Percentiles rank a stretch among this genome's conserved stretches.
phyloP scores from a whole-genome alignment of 2,797 vertebrate species.

The Typhlichthys subterraneus region DNA sequence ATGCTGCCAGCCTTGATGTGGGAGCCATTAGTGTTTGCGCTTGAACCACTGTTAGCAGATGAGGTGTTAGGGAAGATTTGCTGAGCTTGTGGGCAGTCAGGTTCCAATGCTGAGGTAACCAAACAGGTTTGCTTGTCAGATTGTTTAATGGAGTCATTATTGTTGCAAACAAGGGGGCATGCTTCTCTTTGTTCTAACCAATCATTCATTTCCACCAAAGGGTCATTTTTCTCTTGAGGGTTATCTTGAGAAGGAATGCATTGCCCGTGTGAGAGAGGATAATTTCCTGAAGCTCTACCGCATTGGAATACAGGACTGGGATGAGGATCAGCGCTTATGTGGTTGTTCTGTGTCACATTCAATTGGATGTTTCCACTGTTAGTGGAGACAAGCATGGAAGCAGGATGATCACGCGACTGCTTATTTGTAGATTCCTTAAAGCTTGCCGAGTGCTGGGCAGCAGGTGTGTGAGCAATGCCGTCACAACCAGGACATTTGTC shows the following conservation, averaged over 20 bases:
- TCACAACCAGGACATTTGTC: background rate
- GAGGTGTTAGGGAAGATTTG: constrained; percentile 11
- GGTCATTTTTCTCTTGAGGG: constrained; percentile 1
- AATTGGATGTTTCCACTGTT: constrained; percentile 15
- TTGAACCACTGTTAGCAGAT: background rate
- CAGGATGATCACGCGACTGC: background rate
- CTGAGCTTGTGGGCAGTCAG: constrained; percentile 11
- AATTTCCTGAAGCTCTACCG: constrained; percentile 9
- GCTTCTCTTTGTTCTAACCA: constrained; percentile 5
- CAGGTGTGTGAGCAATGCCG: background rate
- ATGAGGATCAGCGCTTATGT: background rate
- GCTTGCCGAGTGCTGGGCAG: background rate
- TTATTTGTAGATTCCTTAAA: constrained; percentile 2
- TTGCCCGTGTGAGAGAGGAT: constrained; percentile 10
- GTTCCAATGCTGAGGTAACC: background rate
- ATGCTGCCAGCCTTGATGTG: background rate
- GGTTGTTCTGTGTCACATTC: constrained; percentile 2
- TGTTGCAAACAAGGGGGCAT: constrained; percentile 4
- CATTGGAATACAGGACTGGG: constrained; percentile 7
- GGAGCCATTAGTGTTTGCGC: constrained; percentile 3
- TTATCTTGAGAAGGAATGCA: constrained; percentile 10
- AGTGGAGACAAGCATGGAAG: constrained; percentile 11
- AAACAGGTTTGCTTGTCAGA: constrained; percentile 7
- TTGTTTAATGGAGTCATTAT: constrained; percentile 14
- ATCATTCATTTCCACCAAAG: constrained; percentile 9